These are phyloP conservation scores for Drosophila longiperda DNA, from an alignment of 2,888 invertebrate species.

Conservation along the genomic window DNA sequence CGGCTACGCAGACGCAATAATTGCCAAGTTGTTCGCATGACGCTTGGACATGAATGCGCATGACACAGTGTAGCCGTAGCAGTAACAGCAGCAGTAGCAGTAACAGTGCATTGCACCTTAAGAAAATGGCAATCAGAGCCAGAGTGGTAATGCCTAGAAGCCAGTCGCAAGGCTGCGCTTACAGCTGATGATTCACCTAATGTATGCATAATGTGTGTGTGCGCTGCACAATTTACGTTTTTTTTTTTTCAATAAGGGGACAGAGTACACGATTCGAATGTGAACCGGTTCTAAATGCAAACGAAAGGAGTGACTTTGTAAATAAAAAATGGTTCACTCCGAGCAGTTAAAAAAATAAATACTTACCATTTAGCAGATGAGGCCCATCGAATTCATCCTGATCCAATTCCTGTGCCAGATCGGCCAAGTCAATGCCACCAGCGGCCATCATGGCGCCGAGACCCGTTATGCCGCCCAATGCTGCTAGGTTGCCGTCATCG, in stretches of 20 bases:
- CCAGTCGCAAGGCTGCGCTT: constrained; percentile 26
- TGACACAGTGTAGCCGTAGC: constrained; percentile 20
- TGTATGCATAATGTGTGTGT: constrained; percentile 2
- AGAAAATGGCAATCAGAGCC: constrained; percentile 8
- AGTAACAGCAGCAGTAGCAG: neutral
- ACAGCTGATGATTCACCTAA: constrained; percentile 54
- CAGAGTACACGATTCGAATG: neutral
- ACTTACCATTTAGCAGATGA: constrained; percentile 87
- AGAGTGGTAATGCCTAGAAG: constrained; percentile 29
- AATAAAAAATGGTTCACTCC: neutral
- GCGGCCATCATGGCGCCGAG: constrained; percentile 85
- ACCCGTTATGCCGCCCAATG: constrained; percentile 83
- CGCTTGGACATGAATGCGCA: constrained; percentile 40
- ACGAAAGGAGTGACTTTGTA: neutral
- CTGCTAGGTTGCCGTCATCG: constrained; percentile 89
- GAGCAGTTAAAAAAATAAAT: neutral
- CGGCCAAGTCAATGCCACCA: constrained; percentile 86
- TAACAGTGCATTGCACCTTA: constrained; percentile 55
- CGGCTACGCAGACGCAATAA: constrained; percentile 58
- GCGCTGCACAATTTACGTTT: constrained; percentile 6
- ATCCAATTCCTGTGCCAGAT: constrained; percentile 88
- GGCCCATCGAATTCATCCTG: constrained; percentile 90
- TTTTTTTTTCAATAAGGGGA: constrained; percentile 13
- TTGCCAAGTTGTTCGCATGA: constrained; percentile 41
- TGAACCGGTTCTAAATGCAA: constrained; percentile 7